phyloP scores from a whole-genome alignment of 37 sponge, comb jelly and placozoan genomes.

The Oscarella lobularis region DNA sequence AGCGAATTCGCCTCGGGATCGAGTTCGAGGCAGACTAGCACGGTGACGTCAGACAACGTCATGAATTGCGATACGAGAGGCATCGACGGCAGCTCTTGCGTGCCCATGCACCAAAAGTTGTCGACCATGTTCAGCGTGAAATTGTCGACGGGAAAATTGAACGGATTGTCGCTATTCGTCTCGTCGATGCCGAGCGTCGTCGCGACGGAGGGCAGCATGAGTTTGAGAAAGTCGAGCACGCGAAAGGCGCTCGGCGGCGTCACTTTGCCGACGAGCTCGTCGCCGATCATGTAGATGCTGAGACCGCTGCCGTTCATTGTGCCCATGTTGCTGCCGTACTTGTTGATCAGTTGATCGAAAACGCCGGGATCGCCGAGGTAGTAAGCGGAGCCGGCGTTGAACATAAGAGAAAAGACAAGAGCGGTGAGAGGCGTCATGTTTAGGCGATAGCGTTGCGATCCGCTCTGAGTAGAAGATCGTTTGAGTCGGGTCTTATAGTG shows the following conservation, averaged over 20 bases:
- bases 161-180: not conserved
- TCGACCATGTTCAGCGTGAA: not conserved
- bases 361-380: too few species aligned
- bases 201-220: not conserved
- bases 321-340: too few species aligned
- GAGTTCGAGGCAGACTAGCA: not conserved
- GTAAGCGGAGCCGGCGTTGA: too few species aligned
- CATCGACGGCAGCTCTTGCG: not conserved
- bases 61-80: not conserved
- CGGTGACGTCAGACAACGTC: not conserved
- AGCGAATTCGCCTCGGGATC: not conserved
- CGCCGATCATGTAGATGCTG: too few species aligned
- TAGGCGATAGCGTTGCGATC: too few species aligned
- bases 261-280: slow-evolving; percentile 1
- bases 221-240: not conserved
- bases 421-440: too few species aligned
- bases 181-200: too few species aligned
- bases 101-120: not conserved
- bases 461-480: too few species aligned
- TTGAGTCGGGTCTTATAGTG: too few species aligned
- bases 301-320: too few species aligned
- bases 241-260: not conserved
- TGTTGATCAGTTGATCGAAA: too few species aligned
- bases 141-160: not conserved
- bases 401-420: too few species aligned